phyloP scores from a whole-genome alignment of 2,113 vertebrate genomes.

The Rissa tridactyla region DNA sequence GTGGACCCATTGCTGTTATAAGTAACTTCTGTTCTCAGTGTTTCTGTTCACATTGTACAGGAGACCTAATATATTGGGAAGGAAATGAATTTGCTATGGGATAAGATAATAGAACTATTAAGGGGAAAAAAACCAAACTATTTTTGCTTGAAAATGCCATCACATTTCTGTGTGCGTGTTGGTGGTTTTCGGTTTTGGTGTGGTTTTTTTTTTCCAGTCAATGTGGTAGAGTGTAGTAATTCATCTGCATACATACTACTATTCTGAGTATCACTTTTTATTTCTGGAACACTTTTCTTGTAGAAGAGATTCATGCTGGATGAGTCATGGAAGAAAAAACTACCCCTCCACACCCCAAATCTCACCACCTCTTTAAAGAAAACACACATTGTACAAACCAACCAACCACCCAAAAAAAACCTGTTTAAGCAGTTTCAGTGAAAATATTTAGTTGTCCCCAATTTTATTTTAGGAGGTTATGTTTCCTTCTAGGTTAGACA shows the following conservation, averaged over 20 bases:
- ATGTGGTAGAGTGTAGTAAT: not conserved
- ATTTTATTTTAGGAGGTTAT: slow-evolving; percentile 24
- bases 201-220: not conserved
- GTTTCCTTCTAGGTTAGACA: not conserved
- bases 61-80: not conserved
- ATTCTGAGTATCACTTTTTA: slow-evolving; percentile 59
- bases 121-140: not conserved
- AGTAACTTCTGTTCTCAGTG: not conserved
- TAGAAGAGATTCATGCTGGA: slow-evolving; percentile 30
- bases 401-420: not conserved
- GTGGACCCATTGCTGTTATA: not conserved
- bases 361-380: slow-evolving; percentile 37
- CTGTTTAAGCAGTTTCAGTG: slow-evolving; percentile 2
- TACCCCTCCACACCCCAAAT: not conserved
- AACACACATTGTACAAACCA: not conserved
- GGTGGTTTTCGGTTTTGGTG: not conserved
- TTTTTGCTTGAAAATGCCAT: not conserved
- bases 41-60: not conserved
- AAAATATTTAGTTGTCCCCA: slow-evolving; percentile 24
- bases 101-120: not conserved
- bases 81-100: not conserved
- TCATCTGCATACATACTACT: slow-evolving; percentile 24
- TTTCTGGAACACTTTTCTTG: slow-evolving; percentile 51
- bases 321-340: slow-evolving; percentile 56
- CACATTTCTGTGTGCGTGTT: not conserved